These are phyloP conservation scores for Mobula hypostoma DNA, from an alignment of 2,113 vertebrate species.

Conservation along the genomic window DNA sequence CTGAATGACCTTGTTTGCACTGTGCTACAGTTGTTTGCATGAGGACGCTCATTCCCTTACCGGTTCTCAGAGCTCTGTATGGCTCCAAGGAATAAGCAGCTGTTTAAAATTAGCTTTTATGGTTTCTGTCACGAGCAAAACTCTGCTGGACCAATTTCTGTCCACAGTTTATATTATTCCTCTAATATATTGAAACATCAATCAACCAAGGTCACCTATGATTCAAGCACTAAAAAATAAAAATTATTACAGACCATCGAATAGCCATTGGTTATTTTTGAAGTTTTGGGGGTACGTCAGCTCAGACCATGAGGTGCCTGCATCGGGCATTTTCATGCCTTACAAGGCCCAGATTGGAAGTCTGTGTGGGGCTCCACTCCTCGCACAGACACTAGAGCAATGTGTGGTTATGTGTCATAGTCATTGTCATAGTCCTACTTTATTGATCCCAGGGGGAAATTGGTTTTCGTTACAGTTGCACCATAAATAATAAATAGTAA, in stretches of 20 bases:
- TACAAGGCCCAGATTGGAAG: too few species aligned
- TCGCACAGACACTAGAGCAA: too few species aligned
- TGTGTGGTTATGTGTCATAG: too few species aligned
- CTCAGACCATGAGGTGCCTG: too few species aligned
- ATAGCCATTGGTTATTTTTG: neutral
- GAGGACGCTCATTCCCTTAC: neutral
- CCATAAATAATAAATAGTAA: too few species aligned
- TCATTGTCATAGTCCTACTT: too few species aligned
- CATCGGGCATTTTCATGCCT: too few species aligned
- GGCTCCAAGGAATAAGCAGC: neutral
- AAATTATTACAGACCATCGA: neutral
- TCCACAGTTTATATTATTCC: neutral
- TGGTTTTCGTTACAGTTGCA: too few species aligned
- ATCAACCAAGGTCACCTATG: neutral
- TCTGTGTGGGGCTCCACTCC: too few species aligned
- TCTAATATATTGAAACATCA: neutral
- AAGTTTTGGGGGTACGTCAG: neutral
- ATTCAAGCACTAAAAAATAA: neutral
- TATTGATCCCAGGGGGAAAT: too few species aligned
- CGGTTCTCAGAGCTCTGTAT: neutral
- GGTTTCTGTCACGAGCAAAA: neutral
- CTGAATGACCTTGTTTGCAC: neutral
- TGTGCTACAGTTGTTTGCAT: neutral
- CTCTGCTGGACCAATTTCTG: neutral
- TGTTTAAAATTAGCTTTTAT: neutral